Base-by-base conservation (phyloP, 2,113 vertebrate genomes). In the Paracanthobrama guichenoti region DNA sequence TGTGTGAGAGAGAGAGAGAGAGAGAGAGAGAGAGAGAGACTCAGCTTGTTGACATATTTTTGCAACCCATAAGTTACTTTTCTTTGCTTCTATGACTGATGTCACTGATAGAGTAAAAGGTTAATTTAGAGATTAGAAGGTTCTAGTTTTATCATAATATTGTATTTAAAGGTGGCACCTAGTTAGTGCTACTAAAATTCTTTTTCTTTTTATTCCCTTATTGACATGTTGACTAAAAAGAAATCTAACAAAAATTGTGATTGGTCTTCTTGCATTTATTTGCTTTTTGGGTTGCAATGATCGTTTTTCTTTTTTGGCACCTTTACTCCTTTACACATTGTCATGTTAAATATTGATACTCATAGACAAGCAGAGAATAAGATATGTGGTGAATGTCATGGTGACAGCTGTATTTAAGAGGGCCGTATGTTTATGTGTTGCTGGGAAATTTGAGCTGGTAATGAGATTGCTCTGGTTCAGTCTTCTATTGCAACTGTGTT, bases 371-470 rank as follows among this genome's bases (percentile, higher is more conserved):
- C 42, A 46, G 50, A 39, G 14, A 77, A 9, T 28, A 57, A 35
- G 16, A 57, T 46, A 10, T 78, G 31, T 78, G 76, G 9, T 28
- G 57, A 46, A 62, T 46, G n/a, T 46, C 57, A 79, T 20, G 35
- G 20, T 60, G 22, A 44, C 55, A 11, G 55, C 31, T 62, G 76
- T 50, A 80, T 66, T 48, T 75, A 75, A 75, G 6, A 31, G 9
- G 7, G 26, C 16, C 9, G 0, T 12, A 18, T 67, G 53, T 42
- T n/a, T 39, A 59, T 55, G 75, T 78, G 79, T 80, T 64, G 60
- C 24, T 22, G 44, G 77, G 77, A 80, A 67, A 80, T 80, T 80
- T 67, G 79, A 60, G 75, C 82, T 67, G 76, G 22, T 84, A 87
- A 80, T 81, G 82, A 62, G 81, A 80, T 84, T 67, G 82, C 81